Evolutionary conservation across 2,797 vertebrate genomes (phyloP), one percentile per base, ranked within the genome.

Genomic region (Yasuhikotakia modesta): DNA sequence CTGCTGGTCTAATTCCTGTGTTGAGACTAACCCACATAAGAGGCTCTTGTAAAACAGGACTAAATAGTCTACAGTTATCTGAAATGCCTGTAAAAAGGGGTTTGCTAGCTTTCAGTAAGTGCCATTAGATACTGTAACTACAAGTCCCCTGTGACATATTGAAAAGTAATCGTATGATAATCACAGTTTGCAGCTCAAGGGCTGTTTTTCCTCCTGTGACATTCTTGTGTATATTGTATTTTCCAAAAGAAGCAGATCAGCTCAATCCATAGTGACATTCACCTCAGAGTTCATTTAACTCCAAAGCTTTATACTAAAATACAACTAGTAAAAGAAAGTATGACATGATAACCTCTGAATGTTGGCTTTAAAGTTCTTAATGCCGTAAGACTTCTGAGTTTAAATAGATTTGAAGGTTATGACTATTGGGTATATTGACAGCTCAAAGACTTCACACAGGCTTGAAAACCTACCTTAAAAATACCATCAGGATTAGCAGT

Each of bases 21-120:
- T 69, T 76, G 65, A 35, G 74, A 60, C 65, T 69, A 48, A 19
- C 32, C 43, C 22, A 75, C 43, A 53, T 52, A 60, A 45, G 19
- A 5, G 39, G 19, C 27, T 60, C 50, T 32, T 16, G 50, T 66
- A 67, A 69, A 76, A 69, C 24, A 58, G n/a, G 16, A 32, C 22
- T 50, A 52, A 64, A 30, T 11, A 30, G 57, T 64, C 17, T 7
- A 53, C 30, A 30, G 1, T 27, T 63, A 24, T 17, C 6, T 27
- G 22, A 39, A 60, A 50, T 50, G 24, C 7, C n/a, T 32, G 5
- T 5, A 8, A 21, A 35, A 24, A 11, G 21, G 11, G 6, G 43
- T 60, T 77, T 16, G 69, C 52, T n/a, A 52, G 24, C 50, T 1
- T 14, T 24, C 75, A 52, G 30, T 61, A 16, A 78, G 70, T 24